Evolutionary conservation across 1,140 invertebrate genomes (phyloP), one percentile per base, ranked within the genome.

Genomic region (Dreissena rostriformis): DNA sequence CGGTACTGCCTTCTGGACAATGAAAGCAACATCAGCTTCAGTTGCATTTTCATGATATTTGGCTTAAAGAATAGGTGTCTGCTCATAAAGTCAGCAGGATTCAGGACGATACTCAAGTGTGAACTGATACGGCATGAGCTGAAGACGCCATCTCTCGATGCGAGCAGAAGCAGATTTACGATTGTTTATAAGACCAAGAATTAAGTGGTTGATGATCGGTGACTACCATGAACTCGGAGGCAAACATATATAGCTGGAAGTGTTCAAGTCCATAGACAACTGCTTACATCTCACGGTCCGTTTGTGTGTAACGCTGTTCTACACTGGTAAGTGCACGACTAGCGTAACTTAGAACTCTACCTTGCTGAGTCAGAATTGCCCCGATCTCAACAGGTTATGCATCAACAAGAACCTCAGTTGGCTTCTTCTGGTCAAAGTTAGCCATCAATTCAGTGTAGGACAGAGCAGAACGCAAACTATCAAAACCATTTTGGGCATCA

Each of bases 321-420:
- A 78, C 39, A 65, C 82, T 79, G 12, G 65, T 70, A 29, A 79
- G 53, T 6, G 77, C 63, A 70, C 77, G 51, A 55, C 77, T 79
- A 17, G 77, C 77, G 55, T 68, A 70, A 19, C 49, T 19, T 6
- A 79, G 19, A 68, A 79, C 52, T 26, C 61, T 70, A 6, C 66
- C 68, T 49, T 66, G 29, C 24, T 81, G 70, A 89, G 57, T 28
- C 94, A 73, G 6, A 94, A 92, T 14, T 88, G 92, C n/a, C 91
- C 92, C 67, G 94, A 81, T 12, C 88, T 93, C n/a, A 93, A 91
- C 24, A 93, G 93, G 72, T 90, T 24, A 63, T 24, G 70, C 79
- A 72, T 82, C 94, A 10, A 93, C 92, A 29, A 78, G 6, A 12
- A 88, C 17, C 15, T 76, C 39, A 0, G 86, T 86, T 28, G 26